phyloP scores from a whole-genome alignment of 1,140 invertebrate genomes.

The Goniozus legneri region DNA sequence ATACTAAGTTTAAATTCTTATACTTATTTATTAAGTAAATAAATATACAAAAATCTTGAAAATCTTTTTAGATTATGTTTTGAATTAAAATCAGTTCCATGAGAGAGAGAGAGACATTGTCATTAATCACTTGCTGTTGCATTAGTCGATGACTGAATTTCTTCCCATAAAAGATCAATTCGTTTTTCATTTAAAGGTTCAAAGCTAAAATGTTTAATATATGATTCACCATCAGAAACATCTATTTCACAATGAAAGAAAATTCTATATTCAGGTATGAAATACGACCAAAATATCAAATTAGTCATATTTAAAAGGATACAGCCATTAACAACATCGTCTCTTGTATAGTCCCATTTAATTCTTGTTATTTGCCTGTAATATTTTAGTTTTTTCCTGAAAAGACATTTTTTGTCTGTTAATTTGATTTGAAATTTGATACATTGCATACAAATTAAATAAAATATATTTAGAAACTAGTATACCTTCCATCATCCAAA shows the following conservation, averaged over 20 bases:
- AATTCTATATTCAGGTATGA: not conserved
- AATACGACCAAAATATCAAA: too few species aligned
- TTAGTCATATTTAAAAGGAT: not conserved
- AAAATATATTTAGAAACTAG: not conserved
- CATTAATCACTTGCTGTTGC: not conserved
- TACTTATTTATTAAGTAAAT: not conserved
- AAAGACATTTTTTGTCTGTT: not conserved
- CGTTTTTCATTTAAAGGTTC: not conserved
- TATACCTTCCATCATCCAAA: not conserved
- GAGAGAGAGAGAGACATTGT: too few species aligned
- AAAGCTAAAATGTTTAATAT: not conserved
- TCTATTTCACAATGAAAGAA: not conserved
- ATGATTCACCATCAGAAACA: not conserved
- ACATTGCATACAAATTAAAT: not conserved
- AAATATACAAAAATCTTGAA: too few species aligned
- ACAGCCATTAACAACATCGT: not conserved
- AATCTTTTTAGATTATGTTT: too few species aligned
- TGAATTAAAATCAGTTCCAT: not conserved
- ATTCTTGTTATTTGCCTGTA: not conserved
- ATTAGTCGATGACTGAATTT: not conserved
- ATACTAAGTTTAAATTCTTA: not conserved
- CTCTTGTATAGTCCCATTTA: not conserved
- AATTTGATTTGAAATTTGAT: not conserved
- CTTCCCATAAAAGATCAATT: not conserved
- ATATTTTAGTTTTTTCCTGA: not conserved